Conservation (phyloP, 2,113 vertebrate species). For the Bucco capensis region DNA sequence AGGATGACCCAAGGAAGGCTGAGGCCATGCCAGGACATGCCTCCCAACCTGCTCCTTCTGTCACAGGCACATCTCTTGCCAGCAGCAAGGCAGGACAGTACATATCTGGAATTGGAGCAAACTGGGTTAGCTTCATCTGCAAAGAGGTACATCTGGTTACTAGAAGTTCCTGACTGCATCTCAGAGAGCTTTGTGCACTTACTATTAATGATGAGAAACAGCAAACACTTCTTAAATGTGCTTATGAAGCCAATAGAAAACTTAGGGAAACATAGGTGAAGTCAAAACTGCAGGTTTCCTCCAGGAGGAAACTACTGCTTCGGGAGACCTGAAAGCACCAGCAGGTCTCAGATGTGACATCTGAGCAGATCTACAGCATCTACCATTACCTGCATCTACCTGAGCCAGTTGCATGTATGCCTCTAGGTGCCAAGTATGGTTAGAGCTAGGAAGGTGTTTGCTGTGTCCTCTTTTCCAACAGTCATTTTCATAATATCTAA, state of each 20-base stretch:
- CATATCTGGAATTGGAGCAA: fast-evolving
- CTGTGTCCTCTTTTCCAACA: neutral
- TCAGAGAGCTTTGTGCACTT: neutral
- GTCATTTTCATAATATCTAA: too few species aligned
- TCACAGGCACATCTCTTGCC: neutral
- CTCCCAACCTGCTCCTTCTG: neutral
- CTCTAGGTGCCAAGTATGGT: neutral
- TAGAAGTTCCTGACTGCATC: neutral
- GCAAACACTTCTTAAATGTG: neutral
- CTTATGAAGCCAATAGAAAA: neutral
- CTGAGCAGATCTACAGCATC: neutral
- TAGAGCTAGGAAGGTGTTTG: neutral
- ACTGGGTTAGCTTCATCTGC: neutral
- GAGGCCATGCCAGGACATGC: neutral
- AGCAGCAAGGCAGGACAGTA: neutral
- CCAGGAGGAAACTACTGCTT: neutral
- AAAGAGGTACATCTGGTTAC: neutral
- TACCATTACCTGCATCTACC: neutral
- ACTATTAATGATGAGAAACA: neutral
- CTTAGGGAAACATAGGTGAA: neutral
- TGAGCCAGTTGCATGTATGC: neutral
- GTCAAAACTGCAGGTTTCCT: neutral
- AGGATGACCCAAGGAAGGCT: neutral
- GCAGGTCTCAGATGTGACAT: neutral
- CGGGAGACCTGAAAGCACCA: neutral